A percentile compares a stretch with the other conserved stretches of the same genome.
Evolutionary conservation across 2,797 vertebrate species (phyloP).

Genomic region (Glossophaga mutica): DNA sequence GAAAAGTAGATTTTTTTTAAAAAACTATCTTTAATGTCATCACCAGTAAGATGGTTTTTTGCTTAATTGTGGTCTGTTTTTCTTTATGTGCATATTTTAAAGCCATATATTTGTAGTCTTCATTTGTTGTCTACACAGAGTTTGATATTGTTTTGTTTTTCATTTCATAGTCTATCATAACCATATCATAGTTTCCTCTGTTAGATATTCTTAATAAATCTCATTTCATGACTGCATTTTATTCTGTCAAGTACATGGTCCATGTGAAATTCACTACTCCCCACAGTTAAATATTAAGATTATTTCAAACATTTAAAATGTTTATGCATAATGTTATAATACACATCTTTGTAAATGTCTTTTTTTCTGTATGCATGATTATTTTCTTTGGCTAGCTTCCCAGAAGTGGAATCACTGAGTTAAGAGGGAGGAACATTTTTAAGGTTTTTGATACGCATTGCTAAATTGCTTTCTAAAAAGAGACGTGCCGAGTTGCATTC

Average conservation of each 20-base stretch:
- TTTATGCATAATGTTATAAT: conserved; percentile 23
- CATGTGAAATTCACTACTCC: conserved; percentile 9
- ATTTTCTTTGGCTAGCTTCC: conserved; percentile 64
- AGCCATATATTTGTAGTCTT: background rate
- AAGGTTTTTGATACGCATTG: conserved; percentile 39
- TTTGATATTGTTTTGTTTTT: conserved; percentile 8
- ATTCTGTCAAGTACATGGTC: background rate
- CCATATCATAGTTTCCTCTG: conserved; percentile 30
- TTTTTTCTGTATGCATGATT: conserved; percentile 8
- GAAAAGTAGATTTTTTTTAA: background rate
- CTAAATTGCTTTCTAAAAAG: conserved; percentile 55
- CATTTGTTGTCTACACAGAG: background rate
- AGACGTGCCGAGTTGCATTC: background rate
- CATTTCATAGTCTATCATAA: background rate
- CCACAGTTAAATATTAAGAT: conserved; percentile 40
- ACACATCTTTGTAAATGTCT: conserved; percentile 35
- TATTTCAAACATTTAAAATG: conserved; percentile 54
- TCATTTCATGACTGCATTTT: conserved; percentile 8
- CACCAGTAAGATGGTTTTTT: background rate
- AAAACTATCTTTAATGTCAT: background rate
- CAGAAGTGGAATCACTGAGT: conserved; percentile 52
- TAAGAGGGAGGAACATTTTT: conserved; percentile 48
- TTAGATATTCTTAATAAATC: conserved; percentile 29
- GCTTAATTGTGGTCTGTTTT: background rate
- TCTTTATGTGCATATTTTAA: background rate